phyloP scores from a whole-genome alignment of 2,113 vertebrate species.

The Urocitellus parryii region DNA sequence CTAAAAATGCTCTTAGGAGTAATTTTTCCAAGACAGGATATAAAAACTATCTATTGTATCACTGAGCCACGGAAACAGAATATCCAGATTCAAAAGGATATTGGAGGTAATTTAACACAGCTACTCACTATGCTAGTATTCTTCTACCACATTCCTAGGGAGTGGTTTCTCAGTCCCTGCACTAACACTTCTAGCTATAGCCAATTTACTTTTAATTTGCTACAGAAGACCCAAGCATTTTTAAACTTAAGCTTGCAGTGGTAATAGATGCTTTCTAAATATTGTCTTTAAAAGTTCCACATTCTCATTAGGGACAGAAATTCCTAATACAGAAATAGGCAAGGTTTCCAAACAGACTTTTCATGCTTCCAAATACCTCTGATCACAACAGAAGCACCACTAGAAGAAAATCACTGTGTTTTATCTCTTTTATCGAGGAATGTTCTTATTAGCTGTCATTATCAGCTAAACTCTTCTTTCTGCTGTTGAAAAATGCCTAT shows the following conservation, averaged over 20 bases:
- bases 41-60: not conserved
- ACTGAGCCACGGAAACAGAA: not conserved
- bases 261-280: conserved; percentile 61
- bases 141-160: not conserved
- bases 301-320: conserved; percentile 56
- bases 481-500: conserved; percentile 43
- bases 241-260: conserved; percentile 11
- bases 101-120: not conserved
- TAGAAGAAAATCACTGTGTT: conserved; percentile 59
- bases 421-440: conserved; percentile 46
- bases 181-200: not conserved
- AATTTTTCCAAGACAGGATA: not conserved
- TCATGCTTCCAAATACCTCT: conserved; percentile 49
- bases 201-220: conserved; percentile 5
- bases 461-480: not conserved
- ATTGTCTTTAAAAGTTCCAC: conserved; percentile 47
- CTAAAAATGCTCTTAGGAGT: not conserved
- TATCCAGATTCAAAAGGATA: not conserved
- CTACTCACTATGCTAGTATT: not conserved
- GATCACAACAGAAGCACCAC: conserved; percentile 46
- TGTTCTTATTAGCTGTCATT: conserved; percentile 41
- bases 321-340: conserved; percentile 31
- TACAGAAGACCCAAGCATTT: not conserved
- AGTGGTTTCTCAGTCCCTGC: not conserved
- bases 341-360: conserved; percentile 55